Evolutionary conservation across 2,888 invertebrate species (phyloP).

Genomic region (Melikaiella ostensackeni): DNA sequence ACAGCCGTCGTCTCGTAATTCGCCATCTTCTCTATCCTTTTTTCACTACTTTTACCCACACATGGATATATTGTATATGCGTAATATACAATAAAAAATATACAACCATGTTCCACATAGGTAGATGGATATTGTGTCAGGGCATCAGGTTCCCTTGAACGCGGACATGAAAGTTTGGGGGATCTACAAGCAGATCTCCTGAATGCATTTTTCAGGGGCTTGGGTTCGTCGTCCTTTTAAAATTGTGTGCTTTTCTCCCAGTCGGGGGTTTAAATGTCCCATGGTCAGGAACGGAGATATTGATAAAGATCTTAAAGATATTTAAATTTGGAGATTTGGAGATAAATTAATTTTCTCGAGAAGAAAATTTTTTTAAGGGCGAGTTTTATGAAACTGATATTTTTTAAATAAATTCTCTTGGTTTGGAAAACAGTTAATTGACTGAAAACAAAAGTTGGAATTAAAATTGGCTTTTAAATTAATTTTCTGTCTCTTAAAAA

Average conservation of each 20-base stretch:
- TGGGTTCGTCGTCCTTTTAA: constrained; percentile 72
- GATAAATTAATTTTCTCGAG: background rate
- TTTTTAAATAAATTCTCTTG: too few relatives aligned
- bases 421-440: too few relatives aligned
- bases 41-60: constrained; percentile 12
- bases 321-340: background rate
- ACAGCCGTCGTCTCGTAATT: constrained; percentile 10
- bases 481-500: too few relatives aligned
- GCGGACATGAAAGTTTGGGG: constrained; percentile 16
- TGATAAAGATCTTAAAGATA: background rate
- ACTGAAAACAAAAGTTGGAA: background rate
- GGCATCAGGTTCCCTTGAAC: constrained; percentile 30
- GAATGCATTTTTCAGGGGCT: constrained; percentile 50
- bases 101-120: background rate
- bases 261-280: constrained; percentile 10
- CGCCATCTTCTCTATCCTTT: constrained; percentile 33
- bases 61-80: background rate
- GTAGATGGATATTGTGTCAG: constrained; percentile 23
- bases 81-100: background rate
- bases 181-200: constrained; percentile 19
- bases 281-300: background rate
- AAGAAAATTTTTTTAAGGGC: background rate
- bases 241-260: constrained; percentile 54
- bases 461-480: background rate
- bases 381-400: background rate